Evolutionary conservation across 2,797 vertebrate species (phyloP).

Genomic region (Phataginus tricuspis): DNA sequence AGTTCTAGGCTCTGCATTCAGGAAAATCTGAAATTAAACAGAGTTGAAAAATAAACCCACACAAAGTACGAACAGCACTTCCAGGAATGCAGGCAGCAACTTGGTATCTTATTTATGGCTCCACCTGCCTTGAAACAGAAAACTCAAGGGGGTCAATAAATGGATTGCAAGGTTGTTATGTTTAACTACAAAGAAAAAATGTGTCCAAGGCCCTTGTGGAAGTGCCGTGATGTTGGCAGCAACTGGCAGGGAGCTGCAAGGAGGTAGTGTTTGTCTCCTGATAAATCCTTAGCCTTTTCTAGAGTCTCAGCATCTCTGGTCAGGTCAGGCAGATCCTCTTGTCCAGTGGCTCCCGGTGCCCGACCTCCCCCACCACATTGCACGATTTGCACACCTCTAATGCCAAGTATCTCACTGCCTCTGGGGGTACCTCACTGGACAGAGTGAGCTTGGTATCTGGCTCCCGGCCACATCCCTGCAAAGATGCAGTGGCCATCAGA

Average conservation of each 20-base stretch:
- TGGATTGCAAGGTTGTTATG: background rate
- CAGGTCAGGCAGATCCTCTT: background rate
- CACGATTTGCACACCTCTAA: background rate
- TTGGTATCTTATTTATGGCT: slow-evolving; percentile 53
- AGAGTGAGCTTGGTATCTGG: background rate
- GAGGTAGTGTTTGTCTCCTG: background rate
- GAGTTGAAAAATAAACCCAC: slow-evolving; percentile 5
- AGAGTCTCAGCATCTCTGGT: background rate
- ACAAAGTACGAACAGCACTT: background rate
- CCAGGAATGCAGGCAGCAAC: background rate
- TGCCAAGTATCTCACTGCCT: rapidly evolving
- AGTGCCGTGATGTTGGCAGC: background rate
- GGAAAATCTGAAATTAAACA: slow-evolving; percentile 39
- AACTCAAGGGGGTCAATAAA: slow-evolving; percentile 43
- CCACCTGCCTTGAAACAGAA: slow-evolving; percentile 8
- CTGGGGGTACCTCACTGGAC: background rate
- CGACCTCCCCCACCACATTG: rapidly evolving
- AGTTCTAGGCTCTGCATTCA: background rate
- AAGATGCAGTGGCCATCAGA: background rate
- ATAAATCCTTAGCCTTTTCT: background rate
- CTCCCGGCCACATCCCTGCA: background rate
- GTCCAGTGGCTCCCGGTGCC: rapidly evolving
- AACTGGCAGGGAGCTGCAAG: no score
- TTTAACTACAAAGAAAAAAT: background rate
- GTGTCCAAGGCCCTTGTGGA: background rate